A percentile compares a stretch with the other conserved stretches of the same genome.
Evolutionary conservation across 1,140 invertebrate species (phyloP).

Genomic region (Drosophila burlai): DNA sequence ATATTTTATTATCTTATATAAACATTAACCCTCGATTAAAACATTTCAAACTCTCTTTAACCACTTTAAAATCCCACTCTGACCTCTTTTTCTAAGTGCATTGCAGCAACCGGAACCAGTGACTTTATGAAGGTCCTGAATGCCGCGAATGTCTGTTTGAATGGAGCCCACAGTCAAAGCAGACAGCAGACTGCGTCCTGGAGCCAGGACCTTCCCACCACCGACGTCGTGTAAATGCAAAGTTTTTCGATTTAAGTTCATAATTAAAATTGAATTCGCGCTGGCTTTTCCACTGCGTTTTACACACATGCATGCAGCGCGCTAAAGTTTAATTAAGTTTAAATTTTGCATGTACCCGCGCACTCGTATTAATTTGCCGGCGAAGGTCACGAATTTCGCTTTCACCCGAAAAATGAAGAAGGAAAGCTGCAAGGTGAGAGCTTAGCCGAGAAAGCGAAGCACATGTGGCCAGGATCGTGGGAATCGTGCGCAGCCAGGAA

Average conservation of each 20-base stretch:
- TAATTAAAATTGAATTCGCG: conserved; percentile 75
- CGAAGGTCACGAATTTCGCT: conserved; percentile 62
- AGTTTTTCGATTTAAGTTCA: conserved; percentile 84
- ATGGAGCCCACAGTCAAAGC: conserved; percentile 60
- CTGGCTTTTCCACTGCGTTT: conserved; percentile 20
- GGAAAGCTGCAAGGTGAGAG: background rate
- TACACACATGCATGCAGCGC: conserved; percentile 28
- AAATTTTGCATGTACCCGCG: conserved; percentile 57
- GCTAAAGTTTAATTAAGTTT: conserved; percentile 78
- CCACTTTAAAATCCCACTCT: too few species aligned
- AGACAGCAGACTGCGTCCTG: conserved; percentile 31
- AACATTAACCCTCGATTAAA: too few species aligned
- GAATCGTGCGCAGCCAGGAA: conserved; percentile 4
- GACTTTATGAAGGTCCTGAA: conserved; percentile 65
- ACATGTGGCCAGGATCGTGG: conserved; percentile 30
- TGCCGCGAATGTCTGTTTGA: conserved; percentile 67
- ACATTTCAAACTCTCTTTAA: too few species aligned
- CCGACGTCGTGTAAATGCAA: conserved; percentile 59
- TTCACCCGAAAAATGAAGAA: conserved; percentile 25
- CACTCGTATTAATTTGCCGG: conserved; percentile 60
- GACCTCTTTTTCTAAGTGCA: conserved; percentile 16
- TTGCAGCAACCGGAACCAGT: conserved; percentile 2
- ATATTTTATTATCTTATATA: too few species aligned
- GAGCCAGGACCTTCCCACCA: conserved; percentile 14
- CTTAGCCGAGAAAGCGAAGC: conserved; percentile 9